Conservation (phyloP, 2,888 invertebrate species). For the Hyposoter dolosus region DNA sequence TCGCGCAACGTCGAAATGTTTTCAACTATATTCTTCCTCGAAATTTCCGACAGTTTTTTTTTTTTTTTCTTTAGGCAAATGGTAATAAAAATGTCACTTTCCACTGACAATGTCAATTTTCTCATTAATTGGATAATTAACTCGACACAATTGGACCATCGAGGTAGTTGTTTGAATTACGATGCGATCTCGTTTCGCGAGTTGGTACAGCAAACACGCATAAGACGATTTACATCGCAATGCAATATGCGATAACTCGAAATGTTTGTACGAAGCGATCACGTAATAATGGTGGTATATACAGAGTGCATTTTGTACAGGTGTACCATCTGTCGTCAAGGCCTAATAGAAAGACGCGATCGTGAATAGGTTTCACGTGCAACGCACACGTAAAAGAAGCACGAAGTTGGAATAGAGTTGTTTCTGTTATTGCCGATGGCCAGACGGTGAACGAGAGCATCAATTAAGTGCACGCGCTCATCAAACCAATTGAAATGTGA, state of each 20-base stretch:
- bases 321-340: slow-evolving; percentile 66
- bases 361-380: slow-evolving; percentile 47
- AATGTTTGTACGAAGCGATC: slow-evolving; percentile 43
- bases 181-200: slow-evolving; percentile 18
- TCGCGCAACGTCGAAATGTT: background rate
- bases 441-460: slow-evolving; percentile 40
- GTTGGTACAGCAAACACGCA: background rate
- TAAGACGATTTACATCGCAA: slow-evolving; percentile 17
- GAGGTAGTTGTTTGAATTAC: background rate
- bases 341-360: slow-evolving; percentile 34
- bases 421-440: slow-evolving; percentile 56
- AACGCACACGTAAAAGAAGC: slow-evolving; percentile 22
- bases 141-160: background rate
- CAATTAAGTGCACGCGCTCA: slow-evolving; percentile 53
- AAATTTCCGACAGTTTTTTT: background rate
- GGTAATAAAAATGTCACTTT: background rate
- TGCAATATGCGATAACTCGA: slow-evolving; percentile 24
- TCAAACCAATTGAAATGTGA: slow-evolving; percentile 42
- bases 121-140: slow-evolving; percentile 1
- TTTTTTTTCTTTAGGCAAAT: background rate
- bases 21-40: background rate
- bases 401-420: slow-evolving; percentile 27
- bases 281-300: slow-evolving; percentile 50
- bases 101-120: background rate
- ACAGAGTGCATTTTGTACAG: slow-evolving; percentile 43